A percentile compares a stretch with the other conserved stretches of the same genome.
Conservation (phyloP, 2,888 invertebrate species). For the Trimorus sp. region DNA sequence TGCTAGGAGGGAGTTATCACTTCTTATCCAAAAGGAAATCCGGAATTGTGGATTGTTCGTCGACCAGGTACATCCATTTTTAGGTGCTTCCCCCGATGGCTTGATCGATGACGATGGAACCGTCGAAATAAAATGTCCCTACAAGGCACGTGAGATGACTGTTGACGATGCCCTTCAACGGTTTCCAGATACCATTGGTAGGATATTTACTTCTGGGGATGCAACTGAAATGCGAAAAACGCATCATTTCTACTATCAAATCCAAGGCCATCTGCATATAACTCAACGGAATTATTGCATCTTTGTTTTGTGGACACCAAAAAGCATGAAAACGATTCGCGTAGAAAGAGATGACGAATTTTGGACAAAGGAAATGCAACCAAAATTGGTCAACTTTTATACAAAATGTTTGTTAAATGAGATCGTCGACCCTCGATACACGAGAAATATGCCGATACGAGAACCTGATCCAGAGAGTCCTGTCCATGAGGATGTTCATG, state of each 20-base stretch:
- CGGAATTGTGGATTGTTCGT: conserved; percentile 51
- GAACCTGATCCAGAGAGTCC: background rate
- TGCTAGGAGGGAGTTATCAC: conserved; percentile 30
- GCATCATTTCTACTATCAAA: conserved; percentile 13
- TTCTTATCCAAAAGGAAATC: conserved; percentile 13
- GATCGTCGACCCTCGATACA: conserved; percentile 25
- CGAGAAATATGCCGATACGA: conserved; percentile 15
- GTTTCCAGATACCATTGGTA: background rate
- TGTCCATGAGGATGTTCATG: too few species aligned
- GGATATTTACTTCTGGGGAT: conserved; percentile 9
- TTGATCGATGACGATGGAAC: conserved; percentile 54
- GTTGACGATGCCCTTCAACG: conserved; percentile 10
- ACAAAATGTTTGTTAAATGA: conserved; percentile 5
- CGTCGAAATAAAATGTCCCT: conserved; percentile 59
- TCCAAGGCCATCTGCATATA: conserved; percentile 16
- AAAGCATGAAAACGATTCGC: conserved; percentile 1
- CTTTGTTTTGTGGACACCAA: conserved; percentile 7
- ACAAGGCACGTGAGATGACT: conserved; percentile 4
- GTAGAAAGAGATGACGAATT: conserved; percentile 6
- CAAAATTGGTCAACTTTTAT: conserved; percentile 9
- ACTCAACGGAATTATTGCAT: conserved; percentile 14
- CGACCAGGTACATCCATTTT: conserved; percentile 32
- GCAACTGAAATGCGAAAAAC: background rate
- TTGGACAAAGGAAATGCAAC: conserved; percentile 9
- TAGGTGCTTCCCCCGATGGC: conserved; percentile 60